Conservation (phyloP, 2,113 vertebrate species). For the Passer montanus region DNA sequence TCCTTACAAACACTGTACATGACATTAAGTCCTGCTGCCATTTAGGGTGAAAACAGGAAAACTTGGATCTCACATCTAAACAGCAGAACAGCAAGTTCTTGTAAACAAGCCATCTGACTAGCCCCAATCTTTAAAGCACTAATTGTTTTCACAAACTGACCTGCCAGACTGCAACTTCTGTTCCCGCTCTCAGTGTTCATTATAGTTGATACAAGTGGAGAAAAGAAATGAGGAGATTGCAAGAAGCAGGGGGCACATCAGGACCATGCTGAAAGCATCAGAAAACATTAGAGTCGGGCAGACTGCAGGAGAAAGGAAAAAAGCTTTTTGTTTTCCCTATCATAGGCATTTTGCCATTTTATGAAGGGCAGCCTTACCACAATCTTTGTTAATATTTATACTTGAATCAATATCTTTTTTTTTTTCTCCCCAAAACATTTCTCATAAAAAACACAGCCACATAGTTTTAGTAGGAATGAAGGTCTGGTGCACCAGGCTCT, state of each 20-base stretch:
- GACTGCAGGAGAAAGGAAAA: not conserved
- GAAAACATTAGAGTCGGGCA: not conserved
- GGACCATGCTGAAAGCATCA: not conserved
- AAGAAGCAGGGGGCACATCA: not conserved
- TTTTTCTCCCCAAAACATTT: not conserved
- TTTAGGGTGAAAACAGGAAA: conserved; percentile 34
- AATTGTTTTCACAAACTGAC: conserved; percentile 21
- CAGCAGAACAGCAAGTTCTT: conserved; percentile 9
- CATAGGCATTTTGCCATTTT: not conserved
- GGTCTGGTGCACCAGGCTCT: not conserved
- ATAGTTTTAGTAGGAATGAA: not conserved
- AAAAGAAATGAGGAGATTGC: not conserved
- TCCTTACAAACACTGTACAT: not conserved
- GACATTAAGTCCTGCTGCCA: not conserved
- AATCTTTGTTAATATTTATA: conserved; percentile 19
- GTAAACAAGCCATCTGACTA: conserved; percentile 22
- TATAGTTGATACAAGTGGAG: not conserved
- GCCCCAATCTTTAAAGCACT: not conserved
- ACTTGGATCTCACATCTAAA: not conserved
- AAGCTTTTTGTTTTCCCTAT: not conserved
- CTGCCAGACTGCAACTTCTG: not conserved
- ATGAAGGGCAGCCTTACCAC: not conserved
- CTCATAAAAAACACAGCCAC: conserved; percentile 7
- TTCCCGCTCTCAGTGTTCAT: not conserved
- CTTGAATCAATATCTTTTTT: not conserved